Evolutionary conservation across 2,113 vertebrate genomes (phyloP), one percentile per base, ranked within the genome.

Genomic region (Neogobius melanostomus): DNA sequence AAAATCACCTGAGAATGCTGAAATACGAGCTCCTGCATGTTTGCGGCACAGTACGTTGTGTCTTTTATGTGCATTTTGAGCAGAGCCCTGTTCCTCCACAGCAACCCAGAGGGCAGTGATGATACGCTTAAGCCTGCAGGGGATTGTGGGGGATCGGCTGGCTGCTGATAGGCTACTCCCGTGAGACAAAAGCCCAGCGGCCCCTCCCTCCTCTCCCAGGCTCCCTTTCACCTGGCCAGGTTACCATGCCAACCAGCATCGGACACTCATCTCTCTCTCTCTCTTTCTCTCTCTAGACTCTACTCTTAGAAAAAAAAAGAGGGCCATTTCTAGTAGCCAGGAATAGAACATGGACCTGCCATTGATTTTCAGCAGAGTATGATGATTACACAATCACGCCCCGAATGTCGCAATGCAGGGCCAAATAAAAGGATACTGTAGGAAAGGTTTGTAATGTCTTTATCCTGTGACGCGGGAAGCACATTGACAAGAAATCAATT

Each of bases 201-300:
- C 69, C 66, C 68, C 50, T 57, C 66, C 64, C 36, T 69, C 69
- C 79, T 78, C 80, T 87, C 79, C 83, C 88, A 82, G 82, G 76
- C 89, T 91, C 87, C 89, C 85, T 92, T 91, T 93, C 89, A 92
- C 92, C 92, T 92, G 91, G 89, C 88, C 91, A 92, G 82, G 91
- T 92, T 93, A 89, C 91, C 90, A 93, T 93, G 90, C 90, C 91
- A 93, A 93, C 92, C 88, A 87, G 80, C 87, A 87, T 89, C 67
- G 87, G 90, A 85, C 90, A 88, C 80, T 86, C 53, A 56, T 56
- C 82, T 81, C 81, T 83, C 73, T 75, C 79, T 64, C 54, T 43
- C 43, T 68, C 62, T 63, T 64, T 51, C 17, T 10, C 53, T 11
- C 59, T 60, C 72, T 45, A 67, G 76, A 71, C 81, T 80, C 75